A percentile compares a stretch with the other conserved stretches of the same genome.
phyloP scores from a whole-genome alignment of 1,140 invertebrate species.

The Spodoptera frugiperda region DNA sequence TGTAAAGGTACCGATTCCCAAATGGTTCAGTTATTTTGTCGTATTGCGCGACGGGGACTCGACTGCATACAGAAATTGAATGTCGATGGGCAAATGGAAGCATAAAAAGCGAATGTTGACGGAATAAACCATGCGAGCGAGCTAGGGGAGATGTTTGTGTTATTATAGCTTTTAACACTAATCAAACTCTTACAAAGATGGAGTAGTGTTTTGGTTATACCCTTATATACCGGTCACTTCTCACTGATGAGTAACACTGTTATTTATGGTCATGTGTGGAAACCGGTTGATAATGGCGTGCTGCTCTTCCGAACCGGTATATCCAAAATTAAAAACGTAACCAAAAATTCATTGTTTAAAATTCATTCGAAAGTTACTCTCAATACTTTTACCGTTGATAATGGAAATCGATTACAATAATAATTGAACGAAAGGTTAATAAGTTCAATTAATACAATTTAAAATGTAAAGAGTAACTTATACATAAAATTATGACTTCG shows the following conservation, averaged over 20 bases:
- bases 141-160: not conserved
- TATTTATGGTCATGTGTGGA: no score
- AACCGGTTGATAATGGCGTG: no score
- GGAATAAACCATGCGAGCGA: conserved; percentile 48
- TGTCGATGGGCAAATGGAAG: conserved; percentile 62
- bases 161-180: conserved; percentile 28
- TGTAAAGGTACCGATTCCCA: conserved; percentile 76
- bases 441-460: not conserved
- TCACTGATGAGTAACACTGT: no score
- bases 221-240: no score
- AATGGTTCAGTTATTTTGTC: conserved; percentile 76
- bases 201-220: not conserved
- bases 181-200: conserved; percentile 31
- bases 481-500: not conserved
- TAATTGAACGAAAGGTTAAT: not conserved
- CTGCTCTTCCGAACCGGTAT: no score
- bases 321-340: no score
- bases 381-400: no score
- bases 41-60: conserved; percentile 64
- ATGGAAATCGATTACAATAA: not conserved
- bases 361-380: no score
- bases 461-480: not conserved
- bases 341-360: no score
- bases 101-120: conserved; percentile 61
- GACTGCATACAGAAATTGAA: conserved; percentile 72